Base-by-base conservation (phyloP, 35 echinoderm and acorn worm genomes). In the Acanthaster planci region DNA sequence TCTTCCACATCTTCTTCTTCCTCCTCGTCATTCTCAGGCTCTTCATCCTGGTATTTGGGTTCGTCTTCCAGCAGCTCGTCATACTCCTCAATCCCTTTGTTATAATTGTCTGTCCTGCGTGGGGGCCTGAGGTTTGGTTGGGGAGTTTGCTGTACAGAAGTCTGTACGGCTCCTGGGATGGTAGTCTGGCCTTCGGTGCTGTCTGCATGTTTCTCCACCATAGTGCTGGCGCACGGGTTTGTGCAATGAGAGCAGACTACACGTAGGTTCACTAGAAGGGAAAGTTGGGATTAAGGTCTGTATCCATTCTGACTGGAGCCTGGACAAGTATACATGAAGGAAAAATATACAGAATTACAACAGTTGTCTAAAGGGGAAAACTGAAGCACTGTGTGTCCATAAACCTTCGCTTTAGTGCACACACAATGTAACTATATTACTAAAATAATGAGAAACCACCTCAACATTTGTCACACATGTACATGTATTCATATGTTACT, bases 11-110 rank as follows among this genome's bases (percentile, higher is more conserved):
- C 93, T 32, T 82, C 89, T 30, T 90, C 88, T 75, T 60, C 67
- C 40, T 97, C 80, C 39, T 79, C 85, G 39, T 97, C 95, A 38
- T 87, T 84, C n/a, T 97, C 91, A 26, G 68, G 68, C 37, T 89
- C 76, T 16, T 89, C 86, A 18, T 83, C 81, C 32, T 26, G 52
- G 5, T 81, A 44, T 19, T 58, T 32, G 10, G 53, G 29, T 23
- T 83, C 81, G 17, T 83, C 81, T 3, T 59, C 52, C 53, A 72
- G 30, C 34, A 72, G 64, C 15, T 72, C 64, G 15, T 72, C 64
- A 72, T 72, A 72, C 21, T 72, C 64, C 34, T 72, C 64, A 23
- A 72, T 72, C 3, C 64, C 64, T 35, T 72, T 72, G 29, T 72
- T 72, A 9, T 72, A 72, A 7, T 29, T 14, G 19, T 18, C 27